Evolutionary conservation across 2,888 invertebrate genomes (phyloP), one percentile per base, ranked within the genome.

Genomic region (Rhyacophila evoluta): DNA sequence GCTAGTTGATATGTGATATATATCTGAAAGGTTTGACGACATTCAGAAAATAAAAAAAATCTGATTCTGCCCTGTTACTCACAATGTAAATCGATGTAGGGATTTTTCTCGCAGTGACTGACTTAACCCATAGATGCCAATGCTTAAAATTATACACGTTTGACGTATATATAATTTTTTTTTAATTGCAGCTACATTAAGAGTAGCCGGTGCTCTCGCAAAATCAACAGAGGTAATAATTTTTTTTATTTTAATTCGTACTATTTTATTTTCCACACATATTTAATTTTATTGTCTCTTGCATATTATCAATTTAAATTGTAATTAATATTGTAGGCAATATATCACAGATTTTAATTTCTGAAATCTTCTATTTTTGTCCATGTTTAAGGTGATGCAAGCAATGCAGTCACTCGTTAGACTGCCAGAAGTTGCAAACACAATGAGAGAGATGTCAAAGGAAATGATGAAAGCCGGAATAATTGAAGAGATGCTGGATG

Each of bases 401-500:
- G 95, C 97, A 0, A 99, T 99, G 98, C 98, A 98, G 85, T 92
- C 94, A 3, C 89, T 99, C 5, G 89, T 99, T 1, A 93, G 95
- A 83, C 92, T 98, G 12, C 98, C 98, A 0, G 99, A 99, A 87
- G 93, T 99, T 1, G 96, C 98, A 0, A 94, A 94, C 41, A 98
- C 97, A 0, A 99, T 99, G 99, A 94, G 97, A 84, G 98, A 98
- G 83, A 91, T 99, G 90, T 98, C 98, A 1, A 97, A 96, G 85
- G 99, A 99, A 91, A 99, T 99, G 99, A 99, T 98, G 97, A 95
- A 94, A 87, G 98, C 98, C 0, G 99, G 99, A 15, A 98, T 99
- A 80, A 97, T 99, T 75, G 99, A 99, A 86, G 99, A 99, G 88
- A 98, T 99, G 98, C 89, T 99, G 55, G 98, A 99, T 83, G 99